Conservation (phyloP, 2,797 vertebrate genomes). For the Liparis tanakae region DNA sequence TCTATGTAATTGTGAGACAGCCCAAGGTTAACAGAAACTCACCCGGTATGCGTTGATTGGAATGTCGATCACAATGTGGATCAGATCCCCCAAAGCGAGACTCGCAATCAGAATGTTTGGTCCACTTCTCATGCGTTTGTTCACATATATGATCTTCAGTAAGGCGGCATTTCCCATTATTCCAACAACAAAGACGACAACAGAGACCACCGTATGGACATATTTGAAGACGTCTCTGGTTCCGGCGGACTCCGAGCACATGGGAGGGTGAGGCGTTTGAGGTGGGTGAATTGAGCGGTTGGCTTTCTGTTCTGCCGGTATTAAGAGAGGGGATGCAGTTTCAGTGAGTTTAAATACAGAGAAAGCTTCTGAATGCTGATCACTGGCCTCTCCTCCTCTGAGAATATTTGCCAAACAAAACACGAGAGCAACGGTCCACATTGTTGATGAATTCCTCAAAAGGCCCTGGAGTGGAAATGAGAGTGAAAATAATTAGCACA, state of each 20-base stretch:
- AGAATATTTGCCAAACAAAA: constrained; percentile 73
- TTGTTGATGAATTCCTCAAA: constrained; percentile 64
- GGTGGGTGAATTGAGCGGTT: constrained; percentile 66
- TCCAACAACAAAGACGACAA: constrained; percentile 89
- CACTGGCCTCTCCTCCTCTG: constrained; percentile 46
- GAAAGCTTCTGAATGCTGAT: constrained; percentile 57
- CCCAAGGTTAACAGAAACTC: constrained; percentile 52
- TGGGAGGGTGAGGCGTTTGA: constrained; percentile 68
- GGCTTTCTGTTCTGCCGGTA: constrained; percentile 56
- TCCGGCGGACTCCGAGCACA: constrained; percentile 80
- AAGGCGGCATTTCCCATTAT: constrained; percentile 90
- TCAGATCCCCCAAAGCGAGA: constrained; percentile 91
- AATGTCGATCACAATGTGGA: constrained; percentile 92
- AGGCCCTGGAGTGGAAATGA: constrained; percentile 47
- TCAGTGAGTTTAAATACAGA: constrained; percentile 46
- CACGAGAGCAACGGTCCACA: constrained; percentile 67
- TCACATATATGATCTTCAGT: constrained; percentile 91
- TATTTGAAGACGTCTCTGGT: constrained; percentile 91
- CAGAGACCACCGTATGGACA: constrained; percentile 88
- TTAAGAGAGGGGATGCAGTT: constrained; percentile 59
- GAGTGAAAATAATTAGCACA: constrained; percentile 61
- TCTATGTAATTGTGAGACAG: constrained; percentile 33
- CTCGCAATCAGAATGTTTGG: constrained; percentile 93
- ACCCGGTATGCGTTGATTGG: constrained; percentile 94
- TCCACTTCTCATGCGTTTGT: constrained; percentile 93